These are phyloP conservation scores for Sphaerodactylus townsendi DNA, from an alignment of 2,113 vertebrate genomes.

Conservation along the genomic window DNA sequence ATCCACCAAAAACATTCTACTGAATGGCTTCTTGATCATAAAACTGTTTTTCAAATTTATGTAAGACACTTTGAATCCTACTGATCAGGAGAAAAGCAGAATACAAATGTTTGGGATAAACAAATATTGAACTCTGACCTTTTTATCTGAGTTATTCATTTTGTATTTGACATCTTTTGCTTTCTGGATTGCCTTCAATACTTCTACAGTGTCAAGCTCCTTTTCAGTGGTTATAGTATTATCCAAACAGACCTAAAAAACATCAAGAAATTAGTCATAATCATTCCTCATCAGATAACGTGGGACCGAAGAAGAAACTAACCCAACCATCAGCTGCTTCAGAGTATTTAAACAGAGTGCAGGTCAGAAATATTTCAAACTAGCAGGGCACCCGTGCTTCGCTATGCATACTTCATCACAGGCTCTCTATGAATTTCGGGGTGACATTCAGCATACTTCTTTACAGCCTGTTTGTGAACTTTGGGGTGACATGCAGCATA, in stretches of 20 bases:
- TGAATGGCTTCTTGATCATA: neutral
- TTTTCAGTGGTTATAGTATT: slow-evolving; percentile 86
- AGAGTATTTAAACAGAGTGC: no score
- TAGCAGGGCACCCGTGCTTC: no score
- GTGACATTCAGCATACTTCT: no score
- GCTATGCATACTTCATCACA: no score
- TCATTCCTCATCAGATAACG: neutral
- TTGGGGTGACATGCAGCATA: no score
- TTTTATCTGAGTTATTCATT: slow-evolving; percentile 86
- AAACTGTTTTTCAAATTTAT: neutral
- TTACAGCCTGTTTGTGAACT: no score
- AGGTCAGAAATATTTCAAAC: no score
- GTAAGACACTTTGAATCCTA: no score
- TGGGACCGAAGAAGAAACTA: neutral
- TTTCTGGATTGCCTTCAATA: slow-evolving; percentile 98
- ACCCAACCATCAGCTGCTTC: neutral
- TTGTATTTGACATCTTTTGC: slow-evolving; percentile 92
- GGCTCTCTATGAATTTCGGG: no score
- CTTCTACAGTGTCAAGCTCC: slow-evolving; percentile 95
- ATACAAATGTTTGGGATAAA: no score
- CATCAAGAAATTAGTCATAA: neutral
- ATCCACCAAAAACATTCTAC: neutral
- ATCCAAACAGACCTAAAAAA: slow-evolving; percentile 90
- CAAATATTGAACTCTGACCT: slow-evolving; percentile 72
- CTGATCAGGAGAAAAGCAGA: no score